phyloP scores from a whole-genome alignment of 2,888 invertebrate genomes.

The Acronicta psi region DNA sequence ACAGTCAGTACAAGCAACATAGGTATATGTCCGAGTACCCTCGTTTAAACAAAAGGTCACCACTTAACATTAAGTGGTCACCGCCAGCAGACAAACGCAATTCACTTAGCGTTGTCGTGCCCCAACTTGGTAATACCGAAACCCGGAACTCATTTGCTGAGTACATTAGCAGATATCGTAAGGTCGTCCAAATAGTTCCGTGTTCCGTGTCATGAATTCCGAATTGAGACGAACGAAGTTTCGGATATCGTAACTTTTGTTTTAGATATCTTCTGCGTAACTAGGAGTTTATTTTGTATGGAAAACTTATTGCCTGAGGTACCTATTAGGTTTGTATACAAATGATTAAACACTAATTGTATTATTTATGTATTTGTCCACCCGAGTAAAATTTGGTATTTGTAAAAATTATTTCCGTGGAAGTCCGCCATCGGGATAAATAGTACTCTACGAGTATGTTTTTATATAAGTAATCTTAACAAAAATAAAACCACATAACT shows the following conservation, averaged over 20 bases:
- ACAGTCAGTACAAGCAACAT: conserved; percentile 2
- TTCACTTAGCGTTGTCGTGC: conserved; percentile 51
- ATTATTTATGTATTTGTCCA: too few relatives aligned
- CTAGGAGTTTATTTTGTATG: too few relatives aligned
- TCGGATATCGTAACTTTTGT: not conserved
- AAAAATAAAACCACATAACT: too few relatives aligned
- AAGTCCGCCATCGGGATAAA: too few relatives aligned
- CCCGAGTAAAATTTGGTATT: too few relatives aligned
- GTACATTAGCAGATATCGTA: conserved; percentile 41
- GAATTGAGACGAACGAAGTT: conserved; percentile 7
- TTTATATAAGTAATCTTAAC: too few relatives aligned
- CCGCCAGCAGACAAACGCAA: conserved; percentile 54
- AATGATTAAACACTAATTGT: too few relatives aligned
- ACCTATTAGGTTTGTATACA: too few relatives aligned
- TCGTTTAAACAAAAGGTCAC: conserved; percentile 45
- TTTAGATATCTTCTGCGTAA: too few relatives aligned
- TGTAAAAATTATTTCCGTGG: too few relatives aligned
- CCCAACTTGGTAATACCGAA: conserved; percentile 40
- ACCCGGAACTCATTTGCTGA: conserved; percentile 32
- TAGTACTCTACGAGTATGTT: too few relatives aligned
- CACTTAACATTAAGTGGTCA: conserved; percentile 54
- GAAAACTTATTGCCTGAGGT: too few relatives aligned
- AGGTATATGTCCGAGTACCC: conserved; percentile 4
- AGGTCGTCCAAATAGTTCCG: conserved; percentile 17
- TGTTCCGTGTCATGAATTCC: conserved; percentile 22